phyloP scores from a whole-genome alignment of 2,113 vertebrate species.

The Trematomus loennbergii region DNA sequence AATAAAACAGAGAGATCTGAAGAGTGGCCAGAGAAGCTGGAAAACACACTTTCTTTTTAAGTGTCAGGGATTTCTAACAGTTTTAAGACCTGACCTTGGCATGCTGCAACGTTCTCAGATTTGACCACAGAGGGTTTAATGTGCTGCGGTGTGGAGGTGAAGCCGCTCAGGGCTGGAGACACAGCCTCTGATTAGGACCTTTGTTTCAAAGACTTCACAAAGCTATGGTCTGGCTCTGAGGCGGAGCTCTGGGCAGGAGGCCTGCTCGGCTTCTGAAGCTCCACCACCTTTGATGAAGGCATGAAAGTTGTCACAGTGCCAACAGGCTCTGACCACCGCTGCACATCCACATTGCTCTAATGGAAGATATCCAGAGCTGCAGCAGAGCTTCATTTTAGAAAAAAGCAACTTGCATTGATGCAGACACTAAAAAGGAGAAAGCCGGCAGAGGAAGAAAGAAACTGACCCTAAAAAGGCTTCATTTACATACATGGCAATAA shows the following conservation, averaged over 20 bases:
- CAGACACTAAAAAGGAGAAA: background rate
- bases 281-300: constrained; percentile 65
- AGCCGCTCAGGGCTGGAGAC: constrained; percentile 35
- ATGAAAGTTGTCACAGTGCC: constrained; percentile 64
- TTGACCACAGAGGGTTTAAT: constrained; percentile 38
- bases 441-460: background rate
- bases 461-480: background rate
- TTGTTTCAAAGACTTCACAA: constrained; percentile 71
- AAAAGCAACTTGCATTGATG: background rate
- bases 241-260: constrained; percentile 62
- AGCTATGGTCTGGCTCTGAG: constrained; percentile 51
- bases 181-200: constrained; percentile 65
- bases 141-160: constrained; percentile 36
- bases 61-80: background rate
- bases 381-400: constrained; percentile 38
- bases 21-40: no score
- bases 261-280: constrained; percentile 65
- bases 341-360: constrained; percentile 44
- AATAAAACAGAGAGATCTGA: no score
- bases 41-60: no score
- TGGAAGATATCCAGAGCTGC: constrained; percentile 44
- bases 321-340: constrained; percentile 39
- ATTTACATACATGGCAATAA: background rate
- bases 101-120: constrained; percentile 7
- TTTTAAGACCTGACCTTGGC: constrained; percentile 19